Evolutionary conservation across 2,113 vertebrate species (phyloP), one percentile per base, ranked within the genome.

Genomic region (Pelobates fuscus): DNA sequence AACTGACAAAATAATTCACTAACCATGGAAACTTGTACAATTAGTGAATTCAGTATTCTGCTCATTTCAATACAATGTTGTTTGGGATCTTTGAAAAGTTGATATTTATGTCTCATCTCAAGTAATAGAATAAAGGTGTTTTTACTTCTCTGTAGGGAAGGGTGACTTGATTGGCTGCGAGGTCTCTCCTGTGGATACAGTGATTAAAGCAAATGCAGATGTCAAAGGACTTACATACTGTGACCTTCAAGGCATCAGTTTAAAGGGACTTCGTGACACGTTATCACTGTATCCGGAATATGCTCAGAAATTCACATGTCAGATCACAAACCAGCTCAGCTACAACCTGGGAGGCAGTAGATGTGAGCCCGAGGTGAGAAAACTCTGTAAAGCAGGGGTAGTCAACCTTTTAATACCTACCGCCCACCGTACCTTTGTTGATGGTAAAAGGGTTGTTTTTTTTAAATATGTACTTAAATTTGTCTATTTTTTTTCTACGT

Each of bases 111-210:
- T 64, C 8, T 58, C 23, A 1, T 64, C 4, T 58, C 24, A 4
- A 17, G 30, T 44, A 18, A 70, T 20, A 41, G 15, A 17, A 17
- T 55, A 37, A 52, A 52, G 37, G 37, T 8, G 11, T 57, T 24
- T 59, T 49, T n/a, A 7, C 70, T 37, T 41, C 1, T 68, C 52
- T 70, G 41, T 70, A 87, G 87, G 87, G 52, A 89, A 88, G 78
- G 88, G 88, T 0, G 87, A 89, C 49, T 73, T 90, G 73, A 86
- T 90, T 1, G 87, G 88, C 74, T 90, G 87, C 1, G 84, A 85
- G 68, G 81, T 88, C 63, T 85, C 82, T 15, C 79, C 44, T 52
- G 81, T 80, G 17, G 82, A 84, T 30, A 79, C 80, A 5, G 87
- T 85, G 11, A 79, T 84, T 12, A 87, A 86, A 77, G 85, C 87